A percentile compares a stretch with the other conserved stretches of the same genome.
These are phyloP conservation scores for Accipiter cooperii DNA, from an alignment of 2,113 vertebrate genomes.

Conservation along the genomic window DNA sequence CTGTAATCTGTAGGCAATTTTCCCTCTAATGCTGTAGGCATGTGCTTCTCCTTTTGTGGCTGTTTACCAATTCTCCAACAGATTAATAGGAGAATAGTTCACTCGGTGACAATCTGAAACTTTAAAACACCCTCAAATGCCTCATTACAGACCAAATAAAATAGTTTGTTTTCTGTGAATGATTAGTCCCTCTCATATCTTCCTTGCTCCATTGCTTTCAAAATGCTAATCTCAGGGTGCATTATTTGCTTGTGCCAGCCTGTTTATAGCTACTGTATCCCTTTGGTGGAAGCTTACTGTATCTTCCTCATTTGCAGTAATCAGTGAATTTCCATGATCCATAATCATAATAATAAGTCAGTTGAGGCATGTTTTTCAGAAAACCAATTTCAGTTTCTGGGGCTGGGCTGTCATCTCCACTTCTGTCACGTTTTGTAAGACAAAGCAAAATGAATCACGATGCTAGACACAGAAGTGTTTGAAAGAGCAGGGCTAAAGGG, in stretches of 20 bases:
- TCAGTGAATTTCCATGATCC: slow-evolving; percentile 43
- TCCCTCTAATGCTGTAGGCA: background rate
- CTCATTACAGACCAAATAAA: slow-evolving; percentile 27
- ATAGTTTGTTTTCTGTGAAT: slow-evolving; percentile 33
- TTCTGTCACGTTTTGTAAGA: background rate
- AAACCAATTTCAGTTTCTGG: slow-evolving; percentile 15
- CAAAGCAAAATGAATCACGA: background rate
- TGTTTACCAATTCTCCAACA: slow-evolving; percentile 32
- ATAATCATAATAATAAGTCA: slow-evolving; percentile 16
- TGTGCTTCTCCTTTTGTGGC: slow-evolving; percentile 9
- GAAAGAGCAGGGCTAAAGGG: background rate
- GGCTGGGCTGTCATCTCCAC: background rate
- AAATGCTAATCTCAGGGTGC: slow-evolving; percentile 12
- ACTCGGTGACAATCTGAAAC: slow-evolving; percentile 35
- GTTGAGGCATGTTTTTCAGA: background rate
- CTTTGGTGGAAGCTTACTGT: slow-evolving; percentile 20
- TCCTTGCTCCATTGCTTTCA: slow-evolving; percentile 10
- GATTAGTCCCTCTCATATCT: slow-evolving; percentile 29
- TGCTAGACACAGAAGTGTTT: background rate
- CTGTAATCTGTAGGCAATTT: slow-evolving; percentile 42
- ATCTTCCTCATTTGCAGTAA: slow-evolving; percentile 50
- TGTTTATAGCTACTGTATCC: slow-evolving; percentile 38
- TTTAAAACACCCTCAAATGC: slow-evolving; percentile 52
- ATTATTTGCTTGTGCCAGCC: slow-evolving; percentile 15
- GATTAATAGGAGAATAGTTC: slow-evolving; percentile 52